A percentile compares a stretch with the other conserved stretches of the same genome.
These are phyloP conservation scores for Sarcophaga carnaria DNA, from an alignment of 2,888 invertebrate species.

Conservation along the genomic window DNA sequence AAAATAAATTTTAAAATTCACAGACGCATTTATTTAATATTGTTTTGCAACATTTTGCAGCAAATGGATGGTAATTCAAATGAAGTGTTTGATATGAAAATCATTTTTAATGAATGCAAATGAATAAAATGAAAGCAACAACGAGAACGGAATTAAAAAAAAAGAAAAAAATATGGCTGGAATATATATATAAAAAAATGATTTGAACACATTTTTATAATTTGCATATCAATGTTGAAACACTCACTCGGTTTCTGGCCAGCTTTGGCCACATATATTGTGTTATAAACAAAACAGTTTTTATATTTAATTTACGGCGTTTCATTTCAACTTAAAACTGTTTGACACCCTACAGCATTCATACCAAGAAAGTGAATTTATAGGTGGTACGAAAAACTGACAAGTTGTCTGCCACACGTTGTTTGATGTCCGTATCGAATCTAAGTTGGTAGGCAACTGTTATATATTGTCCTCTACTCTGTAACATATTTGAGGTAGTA, in stretches of 20 bases:
- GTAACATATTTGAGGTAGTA: too few species aligned
- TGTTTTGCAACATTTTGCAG: conserved; percentile 43
- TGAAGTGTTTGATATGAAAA: conserved; percentile 57
- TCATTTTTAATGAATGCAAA: conserved; percentile 62
- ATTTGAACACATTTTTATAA: conserved; percentile 48
- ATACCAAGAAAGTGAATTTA: fast-evolving
- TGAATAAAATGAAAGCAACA: conserved; percentile 40
- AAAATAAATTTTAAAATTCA: conserved; percentile 21
- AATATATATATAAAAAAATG: too few species aligned
- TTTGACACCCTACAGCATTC: too few species aligned
- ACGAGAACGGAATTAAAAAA: neutral
- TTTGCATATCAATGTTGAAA: conserved; percentile 66
- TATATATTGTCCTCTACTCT: too few species aligned
- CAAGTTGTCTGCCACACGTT: too few species aligned
- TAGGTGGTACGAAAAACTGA: too few species aligned
- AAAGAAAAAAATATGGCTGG: neutral
- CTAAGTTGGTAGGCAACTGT: too few species aligned
- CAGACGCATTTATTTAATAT: conserved; percentile 55
- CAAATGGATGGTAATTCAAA: conserved; percentile 38
- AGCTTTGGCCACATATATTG: too few species aligned
- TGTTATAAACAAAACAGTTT: too few species aligned
- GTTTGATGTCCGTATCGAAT: too few species aligned
- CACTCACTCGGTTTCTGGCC: conserved; percentile 11
- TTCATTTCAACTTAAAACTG: too few species aligned
- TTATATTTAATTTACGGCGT: too few species aligned